These are phyloP conservation scores for Drosophila phalerata DNA, from an alignment of 2,888 invertebrate genomes.

Conservation along the genomic window DNA sequence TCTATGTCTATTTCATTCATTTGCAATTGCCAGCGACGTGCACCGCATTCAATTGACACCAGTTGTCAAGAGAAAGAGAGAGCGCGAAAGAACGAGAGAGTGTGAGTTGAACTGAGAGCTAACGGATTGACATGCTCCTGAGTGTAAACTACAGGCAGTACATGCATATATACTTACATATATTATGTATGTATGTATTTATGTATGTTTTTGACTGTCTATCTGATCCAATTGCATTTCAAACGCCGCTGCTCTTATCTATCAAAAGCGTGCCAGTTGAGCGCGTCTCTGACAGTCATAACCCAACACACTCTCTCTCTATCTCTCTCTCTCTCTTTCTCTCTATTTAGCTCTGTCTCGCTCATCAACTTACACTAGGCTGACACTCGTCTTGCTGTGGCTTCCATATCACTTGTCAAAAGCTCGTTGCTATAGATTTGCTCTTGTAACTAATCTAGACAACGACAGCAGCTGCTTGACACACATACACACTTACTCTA, in stretches of 20 bases:
- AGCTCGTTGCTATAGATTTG: constrained; percentile 22
- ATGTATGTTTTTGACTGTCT: constrained; percentile 20
- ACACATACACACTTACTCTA: background rate
- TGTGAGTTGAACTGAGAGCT: constrained; percentile 10
- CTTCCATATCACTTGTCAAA: constrained; percentile 77
- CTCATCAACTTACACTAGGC: constrained; percentile 1
- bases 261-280: constrained; percentile 76
- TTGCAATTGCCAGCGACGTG: constrained; percentile 44
- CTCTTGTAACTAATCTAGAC: constrained; percentile 14
- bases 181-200: background rate
- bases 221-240: constrained; percentile 73
- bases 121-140: constrained; percentile 21
- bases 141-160: constrained; percentile 5
- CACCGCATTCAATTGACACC: constrained; percentile 17
- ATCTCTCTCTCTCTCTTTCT: background rate
- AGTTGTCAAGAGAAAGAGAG: background rate
- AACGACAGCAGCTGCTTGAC: constrained; percentile 26
- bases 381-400: constrained; percentile 66
- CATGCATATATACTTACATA: background rate
- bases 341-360: background rate
- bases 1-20: constrained; percentile 24
- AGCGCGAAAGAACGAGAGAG: background rate
- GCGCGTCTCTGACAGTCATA: constrained; percentile 51
- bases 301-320: constrained; percentile 19
- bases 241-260: constrained; percentile 67